Evolutionary conservation across 2,888 invertebrate genomes (phyloP).

Genomic region (Caenorhabditis sp.): DNA sequence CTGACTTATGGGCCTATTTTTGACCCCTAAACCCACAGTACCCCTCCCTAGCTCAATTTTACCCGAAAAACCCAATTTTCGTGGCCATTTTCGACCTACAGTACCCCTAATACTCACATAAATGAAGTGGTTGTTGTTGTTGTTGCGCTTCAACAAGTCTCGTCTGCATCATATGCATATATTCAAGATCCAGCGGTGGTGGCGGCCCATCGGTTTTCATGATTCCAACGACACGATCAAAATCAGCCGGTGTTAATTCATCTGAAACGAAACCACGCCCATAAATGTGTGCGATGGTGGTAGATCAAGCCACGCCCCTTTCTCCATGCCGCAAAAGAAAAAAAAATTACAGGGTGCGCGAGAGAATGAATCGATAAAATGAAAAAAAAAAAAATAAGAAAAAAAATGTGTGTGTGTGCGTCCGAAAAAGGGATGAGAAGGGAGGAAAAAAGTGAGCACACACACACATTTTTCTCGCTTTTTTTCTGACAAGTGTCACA

Average conservation of each 20-base stretch:
- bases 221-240: slow-evolving; percentile 2
- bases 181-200: neutral
- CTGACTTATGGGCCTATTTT: no score
- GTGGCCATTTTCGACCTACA: neutral
- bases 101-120: neutral
- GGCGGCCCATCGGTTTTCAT: neutral
- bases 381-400: no score
- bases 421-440: neutral
- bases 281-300: no score
- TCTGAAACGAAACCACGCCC: neutral
- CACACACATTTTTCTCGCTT: neutral
- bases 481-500: neutral
- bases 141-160: neutral
- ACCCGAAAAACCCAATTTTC: neutral
- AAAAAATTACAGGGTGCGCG: neutral
- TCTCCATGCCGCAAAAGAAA: neutral
- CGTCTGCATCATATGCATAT: slow-evolving; percentile 4
- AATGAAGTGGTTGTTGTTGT: neutral
- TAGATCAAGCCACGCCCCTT: neutral
- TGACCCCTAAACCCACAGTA: no score
- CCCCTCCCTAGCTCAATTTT: no score
- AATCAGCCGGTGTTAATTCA: slow-evolving; percentile 4
- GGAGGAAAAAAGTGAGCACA: neutral
- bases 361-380: slow-evolving; percentile 25
- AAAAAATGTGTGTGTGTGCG: no score